Conservation (phyloP, 2,113 vertebrate species). For the Limnothrissa miodon region DNA sequence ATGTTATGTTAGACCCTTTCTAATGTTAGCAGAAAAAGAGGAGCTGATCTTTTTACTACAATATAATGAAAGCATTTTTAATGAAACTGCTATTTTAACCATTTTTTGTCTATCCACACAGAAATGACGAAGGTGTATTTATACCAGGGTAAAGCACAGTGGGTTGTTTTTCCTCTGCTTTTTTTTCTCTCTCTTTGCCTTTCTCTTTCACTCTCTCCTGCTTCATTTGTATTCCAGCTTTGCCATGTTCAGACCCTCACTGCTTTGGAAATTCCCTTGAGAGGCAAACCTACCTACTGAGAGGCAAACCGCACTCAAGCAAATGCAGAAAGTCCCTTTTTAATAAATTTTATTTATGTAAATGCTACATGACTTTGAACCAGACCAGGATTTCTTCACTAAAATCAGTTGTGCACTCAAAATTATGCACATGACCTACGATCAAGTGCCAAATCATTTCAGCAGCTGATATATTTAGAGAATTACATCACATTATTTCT, state of each 20-base stretch:
- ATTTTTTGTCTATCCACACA: neutral
- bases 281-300: neutral
- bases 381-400: neutral
- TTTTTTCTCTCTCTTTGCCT: neutral
- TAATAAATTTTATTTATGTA: neutral
- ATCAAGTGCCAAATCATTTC: neutral
- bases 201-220: conserved; percentile 14
- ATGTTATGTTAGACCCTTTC: neutral
- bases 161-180: neutral
- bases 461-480: conserved; percentile 4
- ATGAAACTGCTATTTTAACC: neutral
- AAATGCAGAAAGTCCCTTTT: neutral
- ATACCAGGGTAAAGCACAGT: neutral
- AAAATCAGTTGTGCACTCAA: neutral
- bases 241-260: neutral
- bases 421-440: neutral
- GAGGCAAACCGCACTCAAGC: neutral
- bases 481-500: conserved; percentile 3
- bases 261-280: neutral
- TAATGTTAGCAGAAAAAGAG: neutral
- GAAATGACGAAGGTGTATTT: neutral
- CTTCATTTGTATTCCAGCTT: conserved; percentile 18
- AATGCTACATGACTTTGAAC: neutral
- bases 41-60: neutral
- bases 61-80: neutral